Evolutionary conservation across 1,140 invertebrate genomes (phyloP), one percentile per base, ranked within the genome.

Genomic region (Drosophila fuyamai): DNA sequence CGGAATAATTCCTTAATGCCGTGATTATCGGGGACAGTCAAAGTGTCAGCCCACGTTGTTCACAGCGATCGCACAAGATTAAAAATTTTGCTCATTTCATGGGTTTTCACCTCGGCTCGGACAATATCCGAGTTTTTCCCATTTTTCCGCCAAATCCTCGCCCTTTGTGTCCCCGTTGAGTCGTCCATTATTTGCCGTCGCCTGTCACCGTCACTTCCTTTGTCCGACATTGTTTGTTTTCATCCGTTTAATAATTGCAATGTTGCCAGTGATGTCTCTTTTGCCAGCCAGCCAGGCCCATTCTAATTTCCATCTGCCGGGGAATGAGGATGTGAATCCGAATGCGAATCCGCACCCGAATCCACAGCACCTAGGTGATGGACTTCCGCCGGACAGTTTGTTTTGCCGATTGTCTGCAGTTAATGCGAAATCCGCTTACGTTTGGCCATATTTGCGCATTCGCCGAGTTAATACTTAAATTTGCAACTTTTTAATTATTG

Each of bases 401-500:
- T 81, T 67, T 63, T 61, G 54, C 56, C 56, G 72, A 81, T 75
- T 81, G 79, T 72, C 71, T 81, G 61, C 62, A 76, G 77, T 67
- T 60, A 67, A 72, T 67, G 66, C 55, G 41, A 73, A 91, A 91
- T 81, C 88, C 80, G 88, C 68, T 91, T 91, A 91, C 51, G 48
- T 81, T 46, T 81, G 55, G 61, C 77, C 79, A 83, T 90, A 71
- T 90, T 81, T 81, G 76, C 71, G 67, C 88, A 70, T 56, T 78
- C 70, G 79, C 61, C 70, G 76, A 66, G 66, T 90, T 91, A 91
- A 81, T 83, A 70, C 72, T 83, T 70, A 71, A 86, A 80, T 90
- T 90, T 82, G 85, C 86, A 83, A 90, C 88, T 90, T 90, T 91
- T 83, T 88, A 91, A 91, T 91, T 90, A 84, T 80, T 81, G 65